Evolutionary conservation across 2,113 vertebrate genomes (phyloP).

Genomic region (Poecilia latipinna): DNA sequence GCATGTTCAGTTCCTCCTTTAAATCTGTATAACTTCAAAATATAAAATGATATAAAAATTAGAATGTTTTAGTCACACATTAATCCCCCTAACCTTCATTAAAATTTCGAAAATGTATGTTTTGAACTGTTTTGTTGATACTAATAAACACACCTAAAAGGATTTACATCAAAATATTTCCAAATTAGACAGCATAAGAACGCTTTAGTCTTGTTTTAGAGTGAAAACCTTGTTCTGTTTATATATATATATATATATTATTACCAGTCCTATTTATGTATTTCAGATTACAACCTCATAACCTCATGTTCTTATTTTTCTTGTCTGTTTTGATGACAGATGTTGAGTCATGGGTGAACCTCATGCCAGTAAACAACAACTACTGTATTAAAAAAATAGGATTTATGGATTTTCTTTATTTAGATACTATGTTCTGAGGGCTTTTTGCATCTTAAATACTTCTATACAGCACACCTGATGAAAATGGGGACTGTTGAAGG

Average conservation of each 20-base stretch:
- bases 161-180: no score
- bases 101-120: no score
- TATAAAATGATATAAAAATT: no score
- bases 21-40: no score
- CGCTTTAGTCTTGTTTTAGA: no score
- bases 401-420: constrained; percentile 2
- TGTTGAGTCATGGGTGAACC: constrained; percentile 5
- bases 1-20: no score
- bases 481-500: not conserved
- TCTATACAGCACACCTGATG: not conserved
- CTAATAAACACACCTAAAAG: no score
- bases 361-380: constrained; percentile 1
- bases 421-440: not conserved
- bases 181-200: no score
- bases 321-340: constrained; percentile 14
- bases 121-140: no score
- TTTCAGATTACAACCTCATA: constrained; percentile 5
- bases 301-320: constrained; percentile 23
- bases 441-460: not conserved
- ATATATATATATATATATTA: no score
- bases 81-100: no score
- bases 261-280: not conserved
- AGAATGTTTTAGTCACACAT: no score
- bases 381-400: constrained; percentile 4
- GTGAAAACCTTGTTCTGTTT: not conserved